phyloP scores from a whole-genome alignment of 2,113 vertebrate species.

The Tragelaphus imberbis region DNA sequence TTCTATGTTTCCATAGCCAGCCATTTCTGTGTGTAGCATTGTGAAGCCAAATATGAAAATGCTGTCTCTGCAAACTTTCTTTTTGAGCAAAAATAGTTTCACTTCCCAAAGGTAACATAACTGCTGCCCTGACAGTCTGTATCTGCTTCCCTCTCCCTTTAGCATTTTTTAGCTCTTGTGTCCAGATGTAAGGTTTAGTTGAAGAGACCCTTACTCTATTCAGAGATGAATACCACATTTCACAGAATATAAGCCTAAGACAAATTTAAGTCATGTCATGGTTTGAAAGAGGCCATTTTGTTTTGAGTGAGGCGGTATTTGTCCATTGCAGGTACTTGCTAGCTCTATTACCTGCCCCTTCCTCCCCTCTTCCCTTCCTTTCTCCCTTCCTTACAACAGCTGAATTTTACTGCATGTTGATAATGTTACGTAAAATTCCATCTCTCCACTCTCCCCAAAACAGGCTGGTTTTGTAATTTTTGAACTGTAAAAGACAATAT shows the following conservation, averaged over 20 bases:
- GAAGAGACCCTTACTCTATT: conserved; percentile 62
- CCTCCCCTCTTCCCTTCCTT: not conserved
- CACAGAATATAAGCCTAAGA: conserved; percentile 2
- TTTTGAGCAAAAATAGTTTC: conserved; percentile 73
- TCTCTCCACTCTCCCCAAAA: not conserved
- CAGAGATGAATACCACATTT: conserved; percentile 41
- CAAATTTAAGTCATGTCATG: not conserved
- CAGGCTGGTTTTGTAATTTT: not conserved
- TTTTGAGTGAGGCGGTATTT: not conserved
- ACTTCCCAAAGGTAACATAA: conserved; percentile 73
- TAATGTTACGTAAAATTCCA: not conserved
- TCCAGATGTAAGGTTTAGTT: conserved; percentile 70
- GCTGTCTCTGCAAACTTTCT: conserved; percentile 66
- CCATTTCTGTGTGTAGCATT: not conserved
- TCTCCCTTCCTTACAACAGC: not conserved
- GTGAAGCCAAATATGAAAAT: conserved; percentile 62
- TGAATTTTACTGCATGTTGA: not conserved
- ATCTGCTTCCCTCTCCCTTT: conserved; percentile 31
- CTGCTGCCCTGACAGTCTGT: conserved; percentile 40
- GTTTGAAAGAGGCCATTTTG: not conserved
- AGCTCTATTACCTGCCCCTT: not conserved
- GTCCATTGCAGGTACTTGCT: not conserved
- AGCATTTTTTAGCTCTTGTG: conserved; percentile 52
- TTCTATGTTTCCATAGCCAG: conserved; percentile 12
- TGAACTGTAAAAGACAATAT: not conserved